Percentiles rank a stretch among this genome's conserved stretches.
These are phyloP conservation scores for Ciconia stormi DNA, from an alignment of 2,113 vertebrate genomes.

Conservation along the genomic window DNA sequence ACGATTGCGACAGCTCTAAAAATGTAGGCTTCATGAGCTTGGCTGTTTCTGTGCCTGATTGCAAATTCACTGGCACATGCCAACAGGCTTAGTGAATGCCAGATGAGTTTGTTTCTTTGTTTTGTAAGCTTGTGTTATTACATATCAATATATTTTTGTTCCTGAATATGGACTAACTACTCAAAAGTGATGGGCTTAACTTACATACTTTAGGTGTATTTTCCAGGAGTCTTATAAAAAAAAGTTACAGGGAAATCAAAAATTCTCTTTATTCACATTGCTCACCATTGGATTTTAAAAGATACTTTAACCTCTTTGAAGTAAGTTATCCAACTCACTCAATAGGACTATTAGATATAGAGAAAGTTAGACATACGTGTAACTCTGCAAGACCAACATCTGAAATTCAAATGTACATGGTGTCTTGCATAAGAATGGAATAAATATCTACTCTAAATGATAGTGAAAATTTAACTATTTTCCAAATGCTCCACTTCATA, in stretches of 20 bases:
- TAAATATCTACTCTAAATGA: background rate
- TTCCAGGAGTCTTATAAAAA: background rate
- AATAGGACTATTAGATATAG: background rate
- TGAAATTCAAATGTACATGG: background rate
- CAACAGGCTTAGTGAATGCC: background rate
- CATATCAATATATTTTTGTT: background rate
- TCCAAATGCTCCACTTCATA: background rate
- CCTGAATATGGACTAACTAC: background rate
- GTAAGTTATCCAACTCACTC: background rate
- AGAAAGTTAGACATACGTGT: background rate
- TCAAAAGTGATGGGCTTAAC: background rate
- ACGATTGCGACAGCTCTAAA: background rate
- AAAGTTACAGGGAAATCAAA: background rate
- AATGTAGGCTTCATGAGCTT: background rate
- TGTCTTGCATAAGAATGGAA: background rate
- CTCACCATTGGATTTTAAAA: background rate
- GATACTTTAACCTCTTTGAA: background rate
- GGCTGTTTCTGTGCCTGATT: background rate
- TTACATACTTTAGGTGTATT: background rate
- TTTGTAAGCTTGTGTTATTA: background rate
- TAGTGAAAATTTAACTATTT: background rate
- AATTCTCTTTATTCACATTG: background rate
- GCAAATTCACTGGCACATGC: background rate
- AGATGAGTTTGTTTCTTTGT: background rate
- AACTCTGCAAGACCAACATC: background rate